Conservation (phyloP, 2,888 invertebrate genomes). For the Arctia plantaginis region DNA sequence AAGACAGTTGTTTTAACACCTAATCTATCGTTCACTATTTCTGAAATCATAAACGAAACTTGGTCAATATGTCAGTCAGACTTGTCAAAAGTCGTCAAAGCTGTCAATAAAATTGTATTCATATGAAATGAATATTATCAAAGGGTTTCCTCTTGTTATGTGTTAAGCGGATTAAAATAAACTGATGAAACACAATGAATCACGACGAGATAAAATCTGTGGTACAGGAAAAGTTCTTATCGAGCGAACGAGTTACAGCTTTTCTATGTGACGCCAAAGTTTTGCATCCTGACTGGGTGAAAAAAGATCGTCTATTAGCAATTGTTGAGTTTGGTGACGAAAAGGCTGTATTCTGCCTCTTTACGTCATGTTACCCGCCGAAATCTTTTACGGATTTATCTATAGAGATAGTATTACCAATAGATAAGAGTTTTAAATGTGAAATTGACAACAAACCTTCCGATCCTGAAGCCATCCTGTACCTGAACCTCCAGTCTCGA, state of each 20-base stretch:
- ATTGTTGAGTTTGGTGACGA: constrained; percentile 84
- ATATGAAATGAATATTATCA: constrained; percentile 39
- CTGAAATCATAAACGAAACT: constrained; percentile 26
- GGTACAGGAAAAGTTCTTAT: constrained; percentile 82
- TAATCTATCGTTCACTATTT: neutral
- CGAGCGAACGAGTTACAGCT: constrained; percentile 80
- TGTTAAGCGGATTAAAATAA: constrained; percentile 43
- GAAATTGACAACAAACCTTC: constrained; percentile 89
- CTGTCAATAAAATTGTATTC: constrained; percentile 53
- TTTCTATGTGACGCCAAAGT: constrained; percentile 81
- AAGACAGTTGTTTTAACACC: neutral
- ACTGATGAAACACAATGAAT: constrained; percentile 73
- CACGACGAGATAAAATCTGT: constrained; percentile 81
- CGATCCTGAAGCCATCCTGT: constrained; percentile 82
- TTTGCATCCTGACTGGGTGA: constrained; percentile 80
- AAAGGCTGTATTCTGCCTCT: constrained; percentile 83
- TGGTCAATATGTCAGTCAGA: constrained; percentile 15
- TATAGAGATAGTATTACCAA: constrained; percentile 92
- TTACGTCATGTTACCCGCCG: constrained; percentile 88
- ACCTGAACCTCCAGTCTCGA: constrained; percentile 81
- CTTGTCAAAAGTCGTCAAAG: constrained; percentile 42
- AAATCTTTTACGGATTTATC: constrained; percentile 91
- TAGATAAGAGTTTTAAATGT: constrained; percentile 93
- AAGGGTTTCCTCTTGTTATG: constrained; percentile 36
- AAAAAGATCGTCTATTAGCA: constrained; percentile 79